Base-by-base conservation (phyloP, 2,888 invertebrate species). In the Philaethria dido region DNA sequence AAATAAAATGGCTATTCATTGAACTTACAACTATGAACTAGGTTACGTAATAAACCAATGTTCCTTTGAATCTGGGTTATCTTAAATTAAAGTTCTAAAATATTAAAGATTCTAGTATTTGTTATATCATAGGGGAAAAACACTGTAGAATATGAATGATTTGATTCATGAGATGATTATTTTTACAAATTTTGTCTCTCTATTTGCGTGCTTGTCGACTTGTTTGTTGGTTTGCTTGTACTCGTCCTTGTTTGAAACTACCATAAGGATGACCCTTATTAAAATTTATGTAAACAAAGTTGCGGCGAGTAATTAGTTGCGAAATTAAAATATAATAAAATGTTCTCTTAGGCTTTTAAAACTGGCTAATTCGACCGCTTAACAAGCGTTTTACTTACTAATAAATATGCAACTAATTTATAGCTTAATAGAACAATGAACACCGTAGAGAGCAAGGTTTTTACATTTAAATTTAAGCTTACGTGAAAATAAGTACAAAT, bases 1-100 rank as follows among this genome's bases (percentile, higher is more conserved):
- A 57, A 57, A 42, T 57, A 42, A 42, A 22, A 25, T 22, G 39
- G 16, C 57, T 25, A 57, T 57, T 57, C 57, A 57, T 57, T 57
- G 22, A 25, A 57, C 22, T 57, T 11, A 57, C 11, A 42, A 57
- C 42, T 55, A 55, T 55, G 42, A 57, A 57, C n/a, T 22, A 42
- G 57, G 47, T 47, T 33, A 61, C 33, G 36, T 33, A 47, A 33
- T 61, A 36, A n/a, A 45, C n/a, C 20, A 47, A 36, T 36, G 8
- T 45, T 33, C 18, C 44, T 29, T 45, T 45, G 44, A 60, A 60
- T 20, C 33, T 61, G 20, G 36, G 36, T 22, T 61, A 61, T 61
- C 45, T 48, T 33, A 61, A 48, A 61, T 61, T 11, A 47, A 14
- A 33, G 1, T 14, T 61, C 14, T 18, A 44, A 47, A 6, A 18